Base-by-base conservation (phyloP, 1,140 invertebrate species). In the Drosophila mayri region DNA sequence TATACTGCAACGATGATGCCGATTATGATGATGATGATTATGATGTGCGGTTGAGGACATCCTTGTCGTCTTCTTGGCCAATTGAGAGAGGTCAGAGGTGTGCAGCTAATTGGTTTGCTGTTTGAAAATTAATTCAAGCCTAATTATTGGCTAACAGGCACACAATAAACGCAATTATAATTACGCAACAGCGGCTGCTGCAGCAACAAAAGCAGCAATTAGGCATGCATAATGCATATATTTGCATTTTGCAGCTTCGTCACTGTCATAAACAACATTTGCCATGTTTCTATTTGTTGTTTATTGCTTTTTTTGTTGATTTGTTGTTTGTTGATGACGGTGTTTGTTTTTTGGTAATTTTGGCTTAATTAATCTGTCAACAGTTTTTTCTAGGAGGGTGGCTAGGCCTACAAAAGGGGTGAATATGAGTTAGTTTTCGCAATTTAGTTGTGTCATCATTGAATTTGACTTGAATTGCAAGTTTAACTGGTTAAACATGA, bases 61-160 rank as follows among this genome's bases (percentile, higher is more conserved):
- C 32, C 40, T 38, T 43, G 43, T 22, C 38, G 40, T 41, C 20
- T 37, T 41, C 41, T 38, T 54, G 41, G 46, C 18, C 61, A 57
- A 54, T 54, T 54, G 55, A 35, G 35, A 18, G 61, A 38, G 59
- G 30, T 22, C 41, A 46, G 52, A 86, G 80, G 76, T 80, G 85
- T 66, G 54, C 63, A 38, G 66, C 80, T 88, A 88, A 88, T 88
- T 88, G 84, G 81, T 61, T 88, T 62, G 63, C 81, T 77, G 57
- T 87, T 87, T 70, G 84, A 62, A 88, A 76, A 88, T 88, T 88
- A 88, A 88, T 90, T 84, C 65, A 66, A 81, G 74, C 76, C 84
- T 90, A 88, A 88, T 88, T 88, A 88, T 83, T 65, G 76, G 54
- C 77, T 55, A 78, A 84, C 59, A 84, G 70, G 61, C 54, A 43